phyloP scores from a whole-genome alignment of 2,113 vertebrate species.

The Malurus cyaneus region DNA sequence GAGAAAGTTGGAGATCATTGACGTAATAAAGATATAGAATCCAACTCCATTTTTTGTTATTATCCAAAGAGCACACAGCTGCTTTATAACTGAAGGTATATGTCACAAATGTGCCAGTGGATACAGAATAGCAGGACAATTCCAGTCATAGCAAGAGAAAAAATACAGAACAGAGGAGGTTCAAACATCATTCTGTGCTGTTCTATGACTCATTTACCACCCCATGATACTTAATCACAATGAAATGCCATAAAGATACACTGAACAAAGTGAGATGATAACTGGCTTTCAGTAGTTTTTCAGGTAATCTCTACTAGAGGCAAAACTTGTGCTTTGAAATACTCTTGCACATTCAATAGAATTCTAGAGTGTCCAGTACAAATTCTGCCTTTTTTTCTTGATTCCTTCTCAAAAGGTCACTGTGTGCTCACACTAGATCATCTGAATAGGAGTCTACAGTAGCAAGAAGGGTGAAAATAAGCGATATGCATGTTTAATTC shows the following conservation, averaged over 20 bases:
- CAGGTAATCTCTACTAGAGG: neutral
- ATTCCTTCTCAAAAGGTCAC: neutral
- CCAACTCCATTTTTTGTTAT: neutral
- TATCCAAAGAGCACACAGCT: neutral
- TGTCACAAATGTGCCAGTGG: neutral
- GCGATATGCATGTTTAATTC: neutral
- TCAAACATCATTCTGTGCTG: neutral
- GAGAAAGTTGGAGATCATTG: neutral
- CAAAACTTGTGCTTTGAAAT: neutral
- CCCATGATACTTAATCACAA: conserved; percentile 37
- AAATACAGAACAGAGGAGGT: neutral
- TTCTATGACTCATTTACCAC: conserved; percentile 33
- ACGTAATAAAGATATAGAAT: neutral
- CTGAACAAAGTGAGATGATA: neutral
- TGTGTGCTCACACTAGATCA: neutral
- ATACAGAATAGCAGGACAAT: neutral
- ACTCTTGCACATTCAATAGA: neutral
- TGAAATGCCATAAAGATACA: neutral
- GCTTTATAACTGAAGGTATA: neutral
- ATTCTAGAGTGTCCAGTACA: neutral
- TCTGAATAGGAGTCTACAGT: neutral
- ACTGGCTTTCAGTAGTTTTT: neutral
- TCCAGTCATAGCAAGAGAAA: neutral
- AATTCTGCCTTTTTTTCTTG: neutral
- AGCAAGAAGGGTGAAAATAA: neutral